Evolutionary conservation across 2,888 invertebrate genomes (phyloP).

Genomic region (Cerastis rubricosa): DNA sequence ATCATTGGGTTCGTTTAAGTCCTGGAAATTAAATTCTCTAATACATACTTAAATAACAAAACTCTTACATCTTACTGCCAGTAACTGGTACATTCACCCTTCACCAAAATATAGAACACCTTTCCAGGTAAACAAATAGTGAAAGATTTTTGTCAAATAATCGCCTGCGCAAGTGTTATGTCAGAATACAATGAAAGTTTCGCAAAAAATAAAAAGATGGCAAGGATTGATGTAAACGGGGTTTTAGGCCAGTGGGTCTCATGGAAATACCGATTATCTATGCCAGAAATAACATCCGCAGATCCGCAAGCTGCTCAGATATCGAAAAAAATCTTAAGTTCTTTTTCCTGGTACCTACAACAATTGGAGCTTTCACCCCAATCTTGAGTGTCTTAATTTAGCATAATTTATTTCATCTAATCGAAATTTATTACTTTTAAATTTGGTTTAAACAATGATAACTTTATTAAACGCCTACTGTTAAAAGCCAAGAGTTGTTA

Average conservation of each 20-base stretch:
- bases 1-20: not conserved
- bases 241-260: constrained; percentile 62
- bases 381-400: not conserved
- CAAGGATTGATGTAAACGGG: constrained; percentile 79
- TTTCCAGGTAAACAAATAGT: constrained; percentile 80
- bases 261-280: constrained; percentile 75
- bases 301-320: constrained; percentile 77
- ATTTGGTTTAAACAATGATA: not conserved
- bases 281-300: constrained; percentile 70
- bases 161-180: constrained; percentile 83
- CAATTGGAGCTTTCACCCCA: constrained; percentile 36
- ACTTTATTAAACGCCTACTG: not conserved
- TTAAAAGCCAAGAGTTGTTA: not conserved
- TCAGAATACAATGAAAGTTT: constrained; percentile 71
- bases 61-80: not conserved
- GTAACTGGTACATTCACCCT: constrained; percentile 69
- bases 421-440: not conserved
- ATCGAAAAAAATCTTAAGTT: constrained; percentile 38
- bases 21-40: not conserved
- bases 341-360: constrained; percentile 19
- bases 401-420: not conserved
- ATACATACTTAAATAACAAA: not conserved
- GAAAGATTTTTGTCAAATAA: constrained; percentile 85
- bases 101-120: constrained; percentile 74
- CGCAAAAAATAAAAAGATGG: constrained; percentile 70